phyloP scores from a whole-genome alignment of 1,140 invertebrate species.

The Copidosoma floridanum region DNA sequence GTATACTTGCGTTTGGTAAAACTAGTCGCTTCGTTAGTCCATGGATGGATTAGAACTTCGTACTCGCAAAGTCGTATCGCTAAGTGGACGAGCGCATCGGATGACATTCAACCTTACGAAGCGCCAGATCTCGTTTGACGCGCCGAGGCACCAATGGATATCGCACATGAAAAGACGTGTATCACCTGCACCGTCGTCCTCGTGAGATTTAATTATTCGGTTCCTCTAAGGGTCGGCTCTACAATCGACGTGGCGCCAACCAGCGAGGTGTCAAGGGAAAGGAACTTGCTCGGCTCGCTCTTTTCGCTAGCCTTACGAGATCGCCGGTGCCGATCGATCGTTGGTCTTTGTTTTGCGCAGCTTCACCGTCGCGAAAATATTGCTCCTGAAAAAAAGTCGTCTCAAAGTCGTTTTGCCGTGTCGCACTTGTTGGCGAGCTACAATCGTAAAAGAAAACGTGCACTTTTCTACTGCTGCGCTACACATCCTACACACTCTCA shows the following conservation, averaged over 20 bases:
- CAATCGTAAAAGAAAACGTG: conserved; percentile 28
- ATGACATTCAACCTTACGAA: background rate
- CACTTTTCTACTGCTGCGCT: background rate
- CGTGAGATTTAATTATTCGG: background rate
- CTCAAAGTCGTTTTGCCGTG: too few species aligned
- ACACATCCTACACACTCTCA: background rate
- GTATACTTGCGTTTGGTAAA: too few species aligned
- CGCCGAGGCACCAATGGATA: conserved; percentile 10
- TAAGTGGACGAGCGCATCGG: too few species aligned
- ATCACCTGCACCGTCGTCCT: background rate
- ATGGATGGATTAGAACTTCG: too few species aligned
- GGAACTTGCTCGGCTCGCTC: conserved; percentile 4
- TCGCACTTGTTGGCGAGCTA: too few species aligned
- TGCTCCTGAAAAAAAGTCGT: conserved; percentile 67
- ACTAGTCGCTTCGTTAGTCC: too few species aligned
- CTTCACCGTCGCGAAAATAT: conserved; percentile 82
- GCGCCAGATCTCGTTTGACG: conserved; percentile 7
- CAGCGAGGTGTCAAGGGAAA: conserved; percentile 7
- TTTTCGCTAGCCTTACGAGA: conserved; percentile 46
- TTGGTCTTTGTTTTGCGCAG: conserved; percentile 82
- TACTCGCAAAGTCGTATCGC: too few species aligned
- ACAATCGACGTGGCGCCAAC: conserved; percentile 6
- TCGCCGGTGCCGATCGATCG: conserved; percentile 73
- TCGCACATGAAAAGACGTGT: conserved; percentile 11
- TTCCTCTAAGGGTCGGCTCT: conserved; percentile 11